phyloP scores from a whole-genome alignment of 2,113 vertebrate species.

The Redunca redunca region DNA sequence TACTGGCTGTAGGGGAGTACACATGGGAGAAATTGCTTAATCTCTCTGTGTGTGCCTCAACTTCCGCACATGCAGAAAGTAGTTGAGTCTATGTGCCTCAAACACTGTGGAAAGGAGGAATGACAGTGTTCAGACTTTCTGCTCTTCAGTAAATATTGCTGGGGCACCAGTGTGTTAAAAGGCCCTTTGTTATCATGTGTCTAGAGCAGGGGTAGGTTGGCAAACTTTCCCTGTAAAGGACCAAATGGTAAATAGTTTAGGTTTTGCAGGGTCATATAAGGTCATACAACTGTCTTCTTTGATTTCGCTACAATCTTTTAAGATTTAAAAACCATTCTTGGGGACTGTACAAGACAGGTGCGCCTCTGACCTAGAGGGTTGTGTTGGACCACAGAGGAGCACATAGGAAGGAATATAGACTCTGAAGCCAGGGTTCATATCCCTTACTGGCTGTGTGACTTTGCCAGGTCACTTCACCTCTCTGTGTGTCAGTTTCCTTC shows the following conservation, averaged over 20 bases:
- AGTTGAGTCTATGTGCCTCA: neutral
- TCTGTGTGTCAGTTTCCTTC: neutral
- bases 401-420: neutral
- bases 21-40: neutral
- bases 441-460: neutral
- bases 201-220: neutral
- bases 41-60: neutral
- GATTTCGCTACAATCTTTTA: neutral
- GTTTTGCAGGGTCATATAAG: neutral
- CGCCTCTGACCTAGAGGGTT: neutral
- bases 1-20: neutral
- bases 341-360: too few species aligned
- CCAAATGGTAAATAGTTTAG: neutral
- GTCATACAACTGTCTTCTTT: neutral
- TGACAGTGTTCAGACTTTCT: neutral
- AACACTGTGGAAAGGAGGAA: neutral
- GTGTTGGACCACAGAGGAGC: neutral
- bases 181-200: neutral
- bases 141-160: neutral
- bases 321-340: neutral
- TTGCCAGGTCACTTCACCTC: neutral
- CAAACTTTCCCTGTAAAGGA: neutral
- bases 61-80: neutral
- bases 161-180: neutral
- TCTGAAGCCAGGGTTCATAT: neutral